These are phyloP conservation scores for Pomatorhinus ruficollis DNA, from an alignment of 2,113 vertebrate genomes.

Conservation along the genomic window DNA sequence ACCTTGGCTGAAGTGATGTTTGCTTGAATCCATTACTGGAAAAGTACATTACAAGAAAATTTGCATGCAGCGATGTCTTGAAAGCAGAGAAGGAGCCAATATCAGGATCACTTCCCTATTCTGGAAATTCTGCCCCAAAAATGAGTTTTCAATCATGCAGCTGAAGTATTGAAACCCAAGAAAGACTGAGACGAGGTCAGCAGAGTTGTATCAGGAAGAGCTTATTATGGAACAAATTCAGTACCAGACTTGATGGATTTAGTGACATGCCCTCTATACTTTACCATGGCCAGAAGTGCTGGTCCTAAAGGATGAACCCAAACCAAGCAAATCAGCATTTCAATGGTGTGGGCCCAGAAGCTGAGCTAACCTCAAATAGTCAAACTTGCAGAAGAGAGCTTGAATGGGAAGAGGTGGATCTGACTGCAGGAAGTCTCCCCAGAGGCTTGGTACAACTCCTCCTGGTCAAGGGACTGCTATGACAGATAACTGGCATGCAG, in stretches of 20 bases:
- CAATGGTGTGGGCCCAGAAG: not conserved
- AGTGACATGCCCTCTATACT: not conserved
- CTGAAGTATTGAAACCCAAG: not conserved
- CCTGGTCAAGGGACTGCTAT: not conserved
- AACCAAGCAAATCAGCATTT: not conserved
- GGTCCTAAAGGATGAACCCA: not conserved
- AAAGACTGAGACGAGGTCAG: not conserved
- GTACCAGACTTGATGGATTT: not conserved
- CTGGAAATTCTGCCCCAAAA: not conserved
- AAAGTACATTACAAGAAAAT: slow-evolving; percentile 45
- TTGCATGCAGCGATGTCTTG: not conserved
- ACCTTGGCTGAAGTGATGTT: slow-evolving; percentile 35
- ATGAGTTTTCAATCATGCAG: not conserved
- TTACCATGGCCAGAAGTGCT: not conserved
- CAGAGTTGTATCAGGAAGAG: not conserved
- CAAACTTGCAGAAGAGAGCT: not conserved
- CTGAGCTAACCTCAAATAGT: not conserved
- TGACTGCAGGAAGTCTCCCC: not conserved
- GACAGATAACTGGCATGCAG: not conserved
- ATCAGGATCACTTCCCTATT: not conserved
- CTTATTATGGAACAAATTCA: not conserved
- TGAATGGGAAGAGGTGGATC: not conserved
- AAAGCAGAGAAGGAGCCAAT: not conserved
- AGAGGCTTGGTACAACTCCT: not conserved
- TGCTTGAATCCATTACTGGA: slow-evolving; percentile 28